Percentiles rank a stretch among this genome's conserved stretches.
phyloP scores from a whole-genome alignment of 2,797 vertebrate species.

The Sitta carolinensis region DNA sequence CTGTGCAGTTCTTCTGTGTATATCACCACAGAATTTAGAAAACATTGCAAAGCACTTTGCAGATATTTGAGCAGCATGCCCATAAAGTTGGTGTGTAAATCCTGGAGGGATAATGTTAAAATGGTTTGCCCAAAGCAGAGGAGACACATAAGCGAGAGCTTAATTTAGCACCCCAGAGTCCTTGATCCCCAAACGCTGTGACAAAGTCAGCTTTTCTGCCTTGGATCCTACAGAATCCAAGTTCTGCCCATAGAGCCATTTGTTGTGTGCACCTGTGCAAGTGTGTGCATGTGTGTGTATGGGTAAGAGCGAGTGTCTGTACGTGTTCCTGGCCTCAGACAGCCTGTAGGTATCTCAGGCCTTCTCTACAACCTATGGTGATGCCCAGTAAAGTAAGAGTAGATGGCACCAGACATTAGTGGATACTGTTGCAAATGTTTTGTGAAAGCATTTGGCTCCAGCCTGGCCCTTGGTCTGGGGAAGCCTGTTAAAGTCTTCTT shows the following conservation, averaged over 20 bases:
- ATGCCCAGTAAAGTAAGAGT: background rate
- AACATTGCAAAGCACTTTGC: slow-evolving; percentile 1
- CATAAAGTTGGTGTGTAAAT: background rate
- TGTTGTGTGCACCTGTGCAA: background rate
- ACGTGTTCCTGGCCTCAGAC: background rate
- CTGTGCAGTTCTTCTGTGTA: slow-evolving; percentile 7
- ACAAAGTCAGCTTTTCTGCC: slow-evolving; percentile 28
- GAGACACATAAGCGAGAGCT: background rate
- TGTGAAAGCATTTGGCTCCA: slow-evolving; percentile 25
- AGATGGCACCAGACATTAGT: background rate
- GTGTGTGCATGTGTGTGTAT: background rate
- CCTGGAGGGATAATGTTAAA: background rate
- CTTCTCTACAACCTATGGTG: background rate
- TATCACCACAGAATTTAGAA: slow-evolving; percentile 33
- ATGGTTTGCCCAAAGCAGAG: background rate
- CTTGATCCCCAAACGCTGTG: background rate
- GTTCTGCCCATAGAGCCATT: slow-evolving; percentile 28
- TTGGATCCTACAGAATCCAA: slow-evolving; percentile 70
- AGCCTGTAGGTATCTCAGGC: background rate
- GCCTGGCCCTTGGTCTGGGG: background rate
- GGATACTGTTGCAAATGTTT: slow-evolving; percentile 18
- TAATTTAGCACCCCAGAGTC: background rate
- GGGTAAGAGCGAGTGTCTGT: background rate
- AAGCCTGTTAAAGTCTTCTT: background rate
- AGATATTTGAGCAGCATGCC: background rate